A percentile compares a stretch with the other conserved stretches of the same genome.
phyloP scores from a whole-genome alignment of 2,888 invertebrate species.

The Galeruca laticollis region DNA sequence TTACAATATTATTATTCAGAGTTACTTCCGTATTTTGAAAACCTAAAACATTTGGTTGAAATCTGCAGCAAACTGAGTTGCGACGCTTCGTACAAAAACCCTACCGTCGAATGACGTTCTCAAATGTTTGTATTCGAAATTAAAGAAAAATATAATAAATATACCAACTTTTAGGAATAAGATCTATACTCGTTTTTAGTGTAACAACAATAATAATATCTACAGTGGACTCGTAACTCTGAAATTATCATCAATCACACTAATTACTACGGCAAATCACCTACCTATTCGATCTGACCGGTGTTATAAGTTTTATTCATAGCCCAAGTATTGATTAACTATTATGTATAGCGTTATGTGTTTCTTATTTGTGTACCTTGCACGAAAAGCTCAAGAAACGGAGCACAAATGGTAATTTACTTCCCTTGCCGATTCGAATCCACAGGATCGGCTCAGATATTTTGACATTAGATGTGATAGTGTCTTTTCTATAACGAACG shows the following conservation, averaged over 20 bases:
- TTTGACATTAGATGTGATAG: neutral
- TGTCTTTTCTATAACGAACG: no score
- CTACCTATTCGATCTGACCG: slow-evolving; percentile 34
- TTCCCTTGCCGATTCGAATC: slow-evolving; percentile 28
- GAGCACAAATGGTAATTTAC: slow-evolving; percentile 45
- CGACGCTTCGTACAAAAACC: no score
- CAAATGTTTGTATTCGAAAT: no score
- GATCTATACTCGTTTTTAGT: neutral
- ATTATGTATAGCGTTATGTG: slow-evolving; percentile 42
- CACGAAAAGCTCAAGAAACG: slow-evolving; percentile 49
- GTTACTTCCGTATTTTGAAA: no score
- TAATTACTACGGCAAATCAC: slow-evolving; percentile 36
- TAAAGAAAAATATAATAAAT: neutral
- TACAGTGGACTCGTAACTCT: slow-evolving; percentile 23
- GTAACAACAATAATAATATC: slow-evolving; percentile 18
- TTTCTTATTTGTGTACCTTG: slow-evolving; percentile 47
- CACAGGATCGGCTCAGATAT: slow-evolving; percentile 21
- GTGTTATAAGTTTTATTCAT: slow-evolving; percentile 46
- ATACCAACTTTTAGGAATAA: neutral
- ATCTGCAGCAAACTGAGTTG: no score
- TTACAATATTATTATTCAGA: no score
- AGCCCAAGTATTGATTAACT: slow-evolving; percentile 47
- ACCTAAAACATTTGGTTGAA: no score
- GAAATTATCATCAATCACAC: slow-evolving; percentile 36
- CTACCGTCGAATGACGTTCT: no score